A percentile compares a stretch with the other conserved stretches of the same genome.
phyloP scores from a whole-genome alignment of 2,888 invertebrate genomes.

The Chesias legatella region DNA sequence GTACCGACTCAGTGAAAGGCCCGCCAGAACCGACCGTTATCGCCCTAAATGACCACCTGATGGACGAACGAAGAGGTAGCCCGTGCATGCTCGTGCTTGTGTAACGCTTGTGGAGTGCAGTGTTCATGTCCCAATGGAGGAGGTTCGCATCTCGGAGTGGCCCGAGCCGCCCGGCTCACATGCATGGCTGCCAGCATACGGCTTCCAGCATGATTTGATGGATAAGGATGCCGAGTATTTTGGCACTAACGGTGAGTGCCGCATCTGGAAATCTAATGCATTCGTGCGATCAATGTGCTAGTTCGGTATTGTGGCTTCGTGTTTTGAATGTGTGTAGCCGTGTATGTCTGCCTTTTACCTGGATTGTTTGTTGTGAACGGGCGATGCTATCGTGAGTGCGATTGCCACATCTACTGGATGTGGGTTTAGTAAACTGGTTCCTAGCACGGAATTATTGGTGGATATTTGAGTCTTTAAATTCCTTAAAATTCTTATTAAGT shows the following conservation, averaged over 20 bases:
- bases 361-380: constrained; percentile 24
- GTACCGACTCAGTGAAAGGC: constrained; percentile 32
- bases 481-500: too few species aligned
- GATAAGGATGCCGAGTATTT: constrained; percentile 83
- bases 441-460: constrained; percentile 23
- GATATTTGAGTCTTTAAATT: too few species aligned
- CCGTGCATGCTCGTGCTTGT: constrained; percentile 72
- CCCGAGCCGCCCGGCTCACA: constrained; percentile 85
- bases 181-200: constrained; percentile 90
- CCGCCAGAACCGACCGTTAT: constrained; percentile 57
- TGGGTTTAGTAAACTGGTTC: constrained; percentile 28
- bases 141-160: constrained; percentile 84
- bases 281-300: constrained; percentile 31
- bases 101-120: constrained; percentile 72
- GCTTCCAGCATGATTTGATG: constrained; percentile 84
- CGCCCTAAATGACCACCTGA: constrained; percentile 75
- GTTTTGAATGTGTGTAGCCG: constrained; percentile 34
- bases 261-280: constrained; percentile 29
- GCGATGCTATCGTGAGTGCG: constrained; percentile 27
- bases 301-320: constrained; percentile 40
- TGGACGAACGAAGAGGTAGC: constrained; percentile 76
- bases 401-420: constrained; percentile 31
- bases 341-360: constrained; percentile 18
- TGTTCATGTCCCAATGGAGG: constrained; percentile 79
- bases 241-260: constrained; percentile 82